These are phyloP conservation scores for Acrocephalus arundinaceus DNA, from an alignment of 2,113 vertebrate species.

Conservation along the genomic window DNA sequence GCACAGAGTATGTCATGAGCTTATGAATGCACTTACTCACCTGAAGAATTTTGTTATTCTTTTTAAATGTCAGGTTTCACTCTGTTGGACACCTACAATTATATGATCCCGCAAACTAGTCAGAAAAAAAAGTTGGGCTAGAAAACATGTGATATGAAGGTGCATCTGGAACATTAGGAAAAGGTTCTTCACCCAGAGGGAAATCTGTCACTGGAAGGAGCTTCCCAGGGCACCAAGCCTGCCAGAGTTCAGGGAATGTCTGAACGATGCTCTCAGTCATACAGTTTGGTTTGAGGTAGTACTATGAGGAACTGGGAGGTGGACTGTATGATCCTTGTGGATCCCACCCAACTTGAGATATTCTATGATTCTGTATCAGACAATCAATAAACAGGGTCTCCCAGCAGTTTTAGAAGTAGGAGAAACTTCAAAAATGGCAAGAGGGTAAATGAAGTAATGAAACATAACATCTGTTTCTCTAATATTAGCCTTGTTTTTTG, in stretches of 20 bases:
- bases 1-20: not conserved
- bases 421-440: not conserved
- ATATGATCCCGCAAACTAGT: not conserved
- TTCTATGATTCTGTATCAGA: not conserved
- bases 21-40: not conserved
- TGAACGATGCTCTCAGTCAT: not conserved
- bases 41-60: not conserved
- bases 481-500: not conserved
- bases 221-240: not conserved
- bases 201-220: not conserved
- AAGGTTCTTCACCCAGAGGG: not conserved
- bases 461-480: not conserved
- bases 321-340: not conserved
- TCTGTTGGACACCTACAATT: not conserved
- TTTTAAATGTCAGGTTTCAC: not conserved
- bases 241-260: not conserved
- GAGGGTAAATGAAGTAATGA: not conserved
- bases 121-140: not conserved
- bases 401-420: not conserved
- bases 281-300: not conserved
- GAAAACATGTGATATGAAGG: not conserved
- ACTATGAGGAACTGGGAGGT: not conserved
- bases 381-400: not conserved
- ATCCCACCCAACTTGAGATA: not conserved
- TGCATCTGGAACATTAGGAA: not conserved